Percentiles rank a stretch among this genome's conserved stretches.
Evolutionary conservation across 1,140 invertebrate genomes (phyloP).

Genomic region (Neocloeon triangulifer): DNA sequence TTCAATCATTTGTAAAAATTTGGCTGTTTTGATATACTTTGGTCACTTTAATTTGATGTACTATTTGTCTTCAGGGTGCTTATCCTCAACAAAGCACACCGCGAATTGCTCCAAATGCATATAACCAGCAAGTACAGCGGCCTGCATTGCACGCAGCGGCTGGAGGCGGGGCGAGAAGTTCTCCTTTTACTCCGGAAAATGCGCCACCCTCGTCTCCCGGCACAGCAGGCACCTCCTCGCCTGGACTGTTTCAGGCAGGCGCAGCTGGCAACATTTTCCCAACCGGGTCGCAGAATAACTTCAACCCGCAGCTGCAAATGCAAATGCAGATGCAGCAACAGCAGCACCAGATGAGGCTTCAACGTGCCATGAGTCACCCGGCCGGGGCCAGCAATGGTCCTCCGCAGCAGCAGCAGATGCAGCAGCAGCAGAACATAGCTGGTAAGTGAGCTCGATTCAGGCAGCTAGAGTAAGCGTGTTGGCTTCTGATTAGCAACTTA

Average conservation of each 20-base stretch:
- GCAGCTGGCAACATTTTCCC: slow-evolving; percentile 13
- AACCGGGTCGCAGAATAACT: slow-evolving; percentile 6
- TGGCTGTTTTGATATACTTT: too few relatives aligned
- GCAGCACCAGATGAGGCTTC: slow-evolving; percentile 31
- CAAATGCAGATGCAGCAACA: slow-evolving; percentile 24
- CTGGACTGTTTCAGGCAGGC: slow-evolving; percentile 14
- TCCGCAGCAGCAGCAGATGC: slow-evolving; percentile 26
- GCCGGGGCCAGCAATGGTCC: slow-evolving; percentile 39
- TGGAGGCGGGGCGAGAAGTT: not conserved
- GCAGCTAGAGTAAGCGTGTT: slow-evolving; percentile 1
- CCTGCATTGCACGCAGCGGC: too few relatives aligned
- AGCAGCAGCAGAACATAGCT: slow-evolving; percentile 1
- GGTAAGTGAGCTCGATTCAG: not conserved
- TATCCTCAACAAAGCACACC: too few relatives aligned
- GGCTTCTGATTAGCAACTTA: too few relatives aligned
- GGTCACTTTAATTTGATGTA: too few relatives aligned
- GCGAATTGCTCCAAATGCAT: slow-evolving; percentile 6
- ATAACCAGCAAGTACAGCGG: slow-evolving; percentile 11
- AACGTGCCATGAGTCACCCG: slow-evolving; percentile 31
- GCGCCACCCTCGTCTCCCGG: slow-evolving; percentile 24
- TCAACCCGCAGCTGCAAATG: slow-evolving; percentile 14
- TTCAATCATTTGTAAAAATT: not conserved
- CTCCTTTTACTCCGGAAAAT: slow-evolving; percentile 3
- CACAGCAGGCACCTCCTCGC: slow-evolving; percentile 16
- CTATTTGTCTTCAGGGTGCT: too few relatives aligned